phyloP scores from a whole-genome alignment of 2,888 invertebrate species.

The Lasioglossum figueresi region DNA sequence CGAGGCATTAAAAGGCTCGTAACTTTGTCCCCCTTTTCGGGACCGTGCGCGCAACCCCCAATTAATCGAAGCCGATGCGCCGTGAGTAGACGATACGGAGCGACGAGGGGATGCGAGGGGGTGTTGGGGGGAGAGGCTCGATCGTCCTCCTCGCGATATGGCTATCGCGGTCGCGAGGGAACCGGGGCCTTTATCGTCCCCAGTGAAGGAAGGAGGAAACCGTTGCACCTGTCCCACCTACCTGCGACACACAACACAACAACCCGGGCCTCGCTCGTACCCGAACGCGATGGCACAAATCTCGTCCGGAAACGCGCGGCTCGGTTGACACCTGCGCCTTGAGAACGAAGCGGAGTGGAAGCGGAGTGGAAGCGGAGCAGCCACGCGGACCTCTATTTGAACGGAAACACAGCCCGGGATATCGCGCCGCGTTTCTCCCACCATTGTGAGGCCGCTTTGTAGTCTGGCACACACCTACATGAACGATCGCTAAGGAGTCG shows the following conservation, averaged over 20 bases:
- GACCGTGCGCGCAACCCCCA: not conserved
- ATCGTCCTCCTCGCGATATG: constrained; percentile 13
- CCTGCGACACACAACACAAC: not conserved
- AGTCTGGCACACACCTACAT: constrained; percentile 65
- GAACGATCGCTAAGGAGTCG: constrained; percentile 20
- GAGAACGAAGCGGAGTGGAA: constrained; percentile 69
- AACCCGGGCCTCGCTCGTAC: not conserved
- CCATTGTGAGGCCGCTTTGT: constrained; percentile 80
- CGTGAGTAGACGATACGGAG: not conserved
- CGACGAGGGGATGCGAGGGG: not conserved
- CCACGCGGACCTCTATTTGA: constrained; percentile 74
- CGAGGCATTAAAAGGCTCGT: constrained; percentile 18
- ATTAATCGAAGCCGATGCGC: constrained; percentile 16
- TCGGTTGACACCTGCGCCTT: constrained; percentile 75
- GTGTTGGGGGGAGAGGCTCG: not conserved
- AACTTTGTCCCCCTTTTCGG: constrained; percentile 10
- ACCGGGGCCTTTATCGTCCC: constrained; percentile 28
- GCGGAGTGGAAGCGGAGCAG: constrained; percentile 52
- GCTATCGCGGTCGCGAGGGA: constrained; percentile 17
- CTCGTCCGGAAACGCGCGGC: constrained; percentile 76
- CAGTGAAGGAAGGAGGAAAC: not conserved
- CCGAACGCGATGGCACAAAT: constrained; percentile 66
- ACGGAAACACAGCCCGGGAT: constrained; percentile 79
- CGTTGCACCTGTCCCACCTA: constrained; percentile 32
- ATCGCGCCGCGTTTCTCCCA: constrained; percentile 76